Percentiles rank a stretch among this genome's conserved stretches.
These are phyloP conservation scores for Hippolais icterina DNA, from an alignment of 2,113 vertebrate species.

Conservation along the genomic window DNA sequence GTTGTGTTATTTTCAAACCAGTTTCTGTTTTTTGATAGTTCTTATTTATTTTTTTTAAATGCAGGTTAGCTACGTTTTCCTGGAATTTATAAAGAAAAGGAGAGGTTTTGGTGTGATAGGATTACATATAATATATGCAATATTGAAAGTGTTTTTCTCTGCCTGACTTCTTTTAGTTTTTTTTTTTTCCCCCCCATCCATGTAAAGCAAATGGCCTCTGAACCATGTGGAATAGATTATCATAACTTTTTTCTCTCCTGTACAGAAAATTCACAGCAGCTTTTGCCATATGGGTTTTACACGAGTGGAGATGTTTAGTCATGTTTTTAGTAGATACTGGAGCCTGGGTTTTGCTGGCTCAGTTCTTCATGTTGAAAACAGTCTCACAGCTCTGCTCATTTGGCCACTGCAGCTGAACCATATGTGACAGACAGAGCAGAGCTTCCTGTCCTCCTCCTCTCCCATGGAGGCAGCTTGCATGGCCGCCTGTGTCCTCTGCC, in stretches of 20 bases:
- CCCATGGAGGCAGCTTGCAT: not conserved
- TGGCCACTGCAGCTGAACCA: not conserved
- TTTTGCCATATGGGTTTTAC: not conserved
- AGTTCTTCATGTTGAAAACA: constrained; percentile 7
- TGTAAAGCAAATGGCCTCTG: not conserved
- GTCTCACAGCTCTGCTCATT: not conserved
- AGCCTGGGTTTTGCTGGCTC: constrained; percentile 30
- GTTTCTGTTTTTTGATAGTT: not conserved
- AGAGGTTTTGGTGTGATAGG: not conserved
- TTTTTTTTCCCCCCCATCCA: rapidly evolving
- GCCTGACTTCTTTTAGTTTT: not conserved
- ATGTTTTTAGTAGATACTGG: constrained; percentile 8
- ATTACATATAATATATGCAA: not conserved
- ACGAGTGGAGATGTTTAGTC: constrained; percentile 46
- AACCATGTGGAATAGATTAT: constrained; percentile 25
- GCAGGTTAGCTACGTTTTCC: not conserved
- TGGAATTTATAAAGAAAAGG: not conserved
- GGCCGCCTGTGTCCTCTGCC: not conserved
- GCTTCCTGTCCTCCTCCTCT: not conserved
- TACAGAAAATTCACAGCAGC: constrained; percentile 8
- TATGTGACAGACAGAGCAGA: not conserved
- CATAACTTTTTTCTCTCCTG: not conserved
- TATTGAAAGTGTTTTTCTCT: not conserved
- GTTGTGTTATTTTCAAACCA: not conserved
- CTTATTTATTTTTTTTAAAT: not conserved